Evolutionary conservation across 1,140 invertebrate species (phyloP).

Genomic region (Philotrypesis tridentata): DNA sequence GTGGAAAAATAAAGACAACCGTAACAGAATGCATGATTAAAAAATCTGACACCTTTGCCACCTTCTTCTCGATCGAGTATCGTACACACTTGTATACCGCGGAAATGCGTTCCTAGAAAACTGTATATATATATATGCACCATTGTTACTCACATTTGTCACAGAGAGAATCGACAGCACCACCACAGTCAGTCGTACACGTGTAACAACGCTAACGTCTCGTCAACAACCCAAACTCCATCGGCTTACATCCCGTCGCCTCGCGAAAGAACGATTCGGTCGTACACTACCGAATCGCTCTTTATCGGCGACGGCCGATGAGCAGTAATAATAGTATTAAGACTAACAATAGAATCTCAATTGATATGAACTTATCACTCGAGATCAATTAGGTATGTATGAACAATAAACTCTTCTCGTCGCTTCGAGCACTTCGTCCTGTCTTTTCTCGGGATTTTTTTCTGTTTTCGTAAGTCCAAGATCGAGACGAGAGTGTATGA

Average conservation of each 20-base stretch:
- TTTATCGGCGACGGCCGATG: background rate
- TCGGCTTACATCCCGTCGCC: too few species aligned
- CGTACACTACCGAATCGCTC: background rate
- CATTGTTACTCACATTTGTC: constrained; percentile 40
- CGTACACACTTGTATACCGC: too few species aligned
- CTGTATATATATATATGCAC: background rate
- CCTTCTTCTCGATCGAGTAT: constrained; percentile 1
- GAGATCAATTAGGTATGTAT: too few species aligned
- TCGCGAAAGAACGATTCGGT: constrained; percentile 6
- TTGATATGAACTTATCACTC: too few species aligned
- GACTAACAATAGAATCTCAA: too few species aligned
- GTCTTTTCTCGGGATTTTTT: too few species aligned
- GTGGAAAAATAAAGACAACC: background rate
- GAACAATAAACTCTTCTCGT: too few species aligned
- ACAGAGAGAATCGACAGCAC: constrained; percentile 37
- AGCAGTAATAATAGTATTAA: background rate
- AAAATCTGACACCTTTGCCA: background rate
- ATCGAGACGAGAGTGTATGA: too few species aligned
- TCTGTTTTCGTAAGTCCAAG: too few species aligned
- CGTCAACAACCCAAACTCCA: constrained; percentile 23
- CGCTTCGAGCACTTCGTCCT: too few species aligned
- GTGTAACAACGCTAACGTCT: constrained; percentile 6
- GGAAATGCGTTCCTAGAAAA: background rate
- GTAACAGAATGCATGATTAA: background rate
- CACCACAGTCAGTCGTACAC: constrained; percentile 11